Percentiles rank a stretch among this genome's conserved stretches.
Evolutionary conservation across 2,888 invertebrate species (phyloP).

Genomic region (Leuctra nigra): DNA sequence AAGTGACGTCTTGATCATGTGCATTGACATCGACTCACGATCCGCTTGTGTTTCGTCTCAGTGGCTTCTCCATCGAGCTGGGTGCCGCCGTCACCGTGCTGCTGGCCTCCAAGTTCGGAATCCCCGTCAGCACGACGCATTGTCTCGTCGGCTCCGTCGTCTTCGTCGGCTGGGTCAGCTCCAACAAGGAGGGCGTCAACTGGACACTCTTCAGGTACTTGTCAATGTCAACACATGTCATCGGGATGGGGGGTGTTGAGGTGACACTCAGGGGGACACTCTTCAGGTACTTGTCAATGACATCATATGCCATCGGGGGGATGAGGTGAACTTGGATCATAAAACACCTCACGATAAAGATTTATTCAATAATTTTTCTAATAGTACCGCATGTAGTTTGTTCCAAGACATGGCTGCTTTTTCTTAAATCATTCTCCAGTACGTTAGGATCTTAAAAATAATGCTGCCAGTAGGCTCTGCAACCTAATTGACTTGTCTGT

Average conservation of each 20-base stretch:
- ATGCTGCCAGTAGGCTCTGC: too few relatives aligned
- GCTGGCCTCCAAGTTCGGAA: constrained; percentile 91
- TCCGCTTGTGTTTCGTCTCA: too few relatives aligned
- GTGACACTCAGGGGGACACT: constrained; percentile 73
- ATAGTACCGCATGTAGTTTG: too few relatives aligned
- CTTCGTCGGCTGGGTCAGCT: constrained; percentile 80
- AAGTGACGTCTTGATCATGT: neutral
- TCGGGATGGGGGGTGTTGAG: constrained; percentile 63
- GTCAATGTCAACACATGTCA: too few relatives aligned
- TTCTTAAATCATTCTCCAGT: too few relatives aligned
- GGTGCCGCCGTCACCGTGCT: constrained; percentile 95
- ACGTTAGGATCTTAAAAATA: too few relatives aligned
- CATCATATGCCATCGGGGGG: constrained; percentile 88
- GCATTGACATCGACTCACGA: neutral
- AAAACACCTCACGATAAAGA: too few relatives aligned
- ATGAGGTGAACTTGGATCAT: too few relatives aligned
- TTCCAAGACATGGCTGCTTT: too few relatives aligned
- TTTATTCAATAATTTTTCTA: too few relatives aligned
- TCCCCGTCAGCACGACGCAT: constrained; percentile 97
- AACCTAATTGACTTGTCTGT: too few relatives aligned
- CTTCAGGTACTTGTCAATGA: constrained; percentile 61
- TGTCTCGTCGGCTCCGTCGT: constrained; percentile 99
- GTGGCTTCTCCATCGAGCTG: constrained; percentile 93
- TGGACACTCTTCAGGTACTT: constrained; percentile 69
- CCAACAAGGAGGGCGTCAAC: constrained; percentile 61